Percentiles rank a stretch among this genome's conserved stretches.
phyloP scores from a whole-genome alignment of 2,113 vertebrate species.

The Pedionomus torquatus region DNA sequence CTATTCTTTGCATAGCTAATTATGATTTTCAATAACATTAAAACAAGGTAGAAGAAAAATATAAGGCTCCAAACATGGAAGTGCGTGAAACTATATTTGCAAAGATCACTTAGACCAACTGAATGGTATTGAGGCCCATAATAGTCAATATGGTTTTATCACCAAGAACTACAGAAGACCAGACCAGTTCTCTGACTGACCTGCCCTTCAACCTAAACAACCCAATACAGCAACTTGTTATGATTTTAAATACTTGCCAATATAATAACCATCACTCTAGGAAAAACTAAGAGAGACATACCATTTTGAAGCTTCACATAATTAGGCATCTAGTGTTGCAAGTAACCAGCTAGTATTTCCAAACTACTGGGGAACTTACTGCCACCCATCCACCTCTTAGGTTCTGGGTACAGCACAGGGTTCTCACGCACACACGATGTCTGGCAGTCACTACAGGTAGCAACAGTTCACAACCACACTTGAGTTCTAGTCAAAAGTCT shows the following conservation, averaged over 20 bases:
- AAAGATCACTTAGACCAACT: not conserved
- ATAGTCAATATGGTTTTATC: not conserved
- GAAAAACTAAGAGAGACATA: not conserved
- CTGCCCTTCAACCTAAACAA: not conserved
- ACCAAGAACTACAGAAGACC: not conserved
- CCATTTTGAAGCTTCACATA: not conserved
- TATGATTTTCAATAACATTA: not conserved
- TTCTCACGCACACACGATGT: accelerated
- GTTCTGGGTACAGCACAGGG: accelerated
- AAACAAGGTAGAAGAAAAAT: not conserved
- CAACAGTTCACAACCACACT: not conserved
- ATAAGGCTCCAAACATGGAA: not conserved
- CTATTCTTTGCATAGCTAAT: not conserved
- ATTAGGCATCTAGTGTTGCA: not conserved
- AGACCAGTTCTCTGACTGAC: not conserved
- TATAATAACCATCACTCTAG: not conserved
- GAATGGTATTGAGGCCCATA: not conserved
- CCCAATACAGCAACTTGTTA: not conserved
- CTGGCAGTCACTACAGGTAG: not conserved
- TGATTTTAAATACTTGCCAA: not conserved
- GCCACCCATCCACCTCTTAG: not conserved
- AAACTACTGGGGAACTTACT: not conserved
- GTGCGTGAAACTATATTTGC: not conserved
- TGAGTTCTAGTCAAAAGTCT: not conserved
- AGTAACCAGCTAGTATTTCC: not conserved